Percentiles rank a stretch among this genome's conserved stretches.
phyloP scores from a whole-genome alignment of 2,888 invertebrate species.

The Ormyrus rosae region DNA sequence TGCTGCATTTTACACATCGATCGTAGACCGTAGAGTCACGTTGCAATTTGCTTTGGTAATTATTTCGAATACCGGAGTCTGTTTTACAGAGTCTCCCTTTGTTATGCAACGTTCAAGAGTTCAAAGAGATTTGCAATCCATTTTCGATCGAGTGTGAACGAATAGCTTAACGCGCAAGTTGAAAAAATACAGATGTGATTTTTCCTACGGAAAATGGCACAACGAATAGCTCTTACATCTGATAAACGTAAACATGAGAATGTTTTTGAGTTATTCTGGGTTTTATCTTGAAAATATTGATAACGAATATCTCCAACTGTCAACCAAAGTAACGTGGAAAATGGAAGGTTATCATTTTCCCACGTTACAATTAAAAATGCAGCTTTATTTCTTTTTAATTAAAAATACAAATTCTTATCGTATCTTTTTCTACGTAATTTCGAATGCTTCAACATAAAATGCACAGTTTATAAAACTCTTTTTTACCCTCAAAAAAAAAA shows the following conservation, averaged over 20 bases:
- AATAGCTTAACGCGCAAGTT: neutral
- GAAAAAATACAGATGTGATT: neutral
- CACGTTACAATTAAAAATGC: neutral
- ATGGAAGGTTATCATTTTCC: neutral
- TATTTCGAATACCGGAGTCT: neutral
- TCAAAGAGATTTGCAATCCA: neutral
- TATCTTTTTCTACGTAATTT: too few relatives aligned
- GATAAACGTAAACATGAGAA: too few relatives aligned
- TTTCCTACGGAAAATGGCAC: neutral
- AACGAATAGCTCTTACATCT: neutral
- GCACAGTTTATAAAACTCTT: too few relatives aligned
- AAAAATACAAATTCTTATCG: too few relatives aligned
- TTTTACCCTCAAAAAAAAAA: too few relatives aligned
- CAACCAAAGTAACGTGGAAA: too few relatives aligned
- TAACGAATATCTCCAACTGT: too few relatives aligned
- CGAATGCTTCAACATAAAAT: too few relatives aligned
- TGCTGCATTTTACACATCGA: slow-evolving; percentile 9
- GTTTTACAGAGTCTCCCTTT: slow-evolving; percentile 10
- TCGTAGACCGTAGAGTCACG: slow-evolving; percentile 1
- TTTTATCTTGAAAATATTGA: too few relatives aligned
- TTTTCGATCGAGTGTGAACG: slow-evolving; percentile 5
- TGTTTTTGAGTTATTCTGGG: too few relatives aligned
- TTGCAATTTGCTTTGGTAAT: slow-evolving; percentile 29
- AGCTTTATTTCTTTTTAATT: neutral
- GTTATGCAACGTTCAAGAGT: slow-evolving; percentile 10